phyloP scores from a whole-genome alignment of 1,140 invertebrate genomes.

The Araneus ventricosus region DNA sequence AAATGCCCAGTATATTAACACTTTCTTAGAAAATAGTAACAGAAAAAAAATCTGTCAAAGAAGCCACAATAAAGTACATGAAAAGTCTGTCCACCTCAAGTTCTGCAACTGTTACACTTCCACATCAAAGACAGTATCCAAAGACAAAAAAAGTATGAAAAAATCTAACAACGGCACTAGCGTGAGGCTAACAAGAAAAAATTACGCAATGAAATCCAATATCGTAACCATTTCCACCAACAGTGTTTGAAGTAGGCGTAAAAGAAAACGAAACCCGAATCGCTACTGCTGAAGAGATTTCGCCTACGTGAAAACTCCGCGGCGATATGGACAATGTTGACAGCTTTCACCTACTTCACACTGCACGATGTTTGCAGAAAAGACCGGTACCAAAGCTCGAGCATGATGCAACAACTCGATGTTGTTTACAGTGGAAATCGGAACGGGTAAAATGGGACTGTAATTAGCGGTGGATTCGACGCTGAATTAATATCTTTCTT shows the following conservation, averaged over 20 bases:
- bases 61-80: not conserved
- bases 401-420: not conserved
- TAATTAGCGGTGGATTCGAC: not conserved
- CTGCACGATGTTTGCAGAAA: conserved; percentile 10
- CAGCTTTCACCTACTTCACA: conserved; percentile 16
- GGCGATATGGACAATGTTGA: not conserved
- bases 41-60: not conserved
- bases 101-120: not conserved
- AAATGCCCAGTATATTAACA: not conserved
- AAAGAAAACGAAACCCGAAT: not conserved
- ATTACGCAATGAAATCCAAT: conserved; percentile 29
- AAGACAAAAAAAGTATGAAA: not conserved
- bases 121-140: not conserved
- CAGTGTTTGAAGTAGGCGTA: not conserved
- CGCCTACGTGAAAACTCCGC: not conserved
- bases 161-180: not conserved
- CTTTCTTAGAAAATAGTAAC: not conserved
- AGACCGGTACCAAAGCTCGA: not conserved
- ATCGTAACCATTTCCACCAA: conserved; percentile 5
- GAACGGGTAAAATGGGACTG: not conserved
- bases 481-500: not conserved
- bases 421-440: not conserved
- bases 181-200: not conserved
- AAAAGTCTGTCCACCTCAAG: not conserved
- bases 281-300: not conserved